These are phyloP conservation scores for Raphicerus campestris DNA, from an alignment of 2,113 vertebrate genomes.

Conservation along the genomic window DNA sequence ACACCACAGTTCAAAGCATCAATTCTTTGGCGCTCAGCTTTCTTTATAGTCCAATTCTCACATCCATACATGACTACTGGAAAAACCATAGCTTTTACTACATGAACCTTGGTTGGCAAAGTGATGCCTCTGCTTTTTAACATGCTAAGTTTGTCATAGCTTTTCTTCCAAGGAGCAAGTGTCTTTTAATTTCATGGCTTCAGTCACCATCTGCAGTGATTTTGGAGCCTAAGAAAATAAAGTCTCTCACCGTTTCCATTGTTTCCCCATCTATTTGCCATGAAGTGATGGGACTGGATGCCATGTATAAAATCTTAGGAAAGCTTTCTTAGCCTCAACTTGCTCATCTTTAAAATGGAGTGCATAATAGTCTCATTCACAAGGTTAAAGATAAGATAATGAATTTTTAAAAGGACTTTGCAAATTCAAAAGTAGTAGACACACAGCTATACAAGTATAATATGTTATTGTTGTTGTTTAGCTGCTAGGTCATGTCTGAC, in stretches of 20 bases:
- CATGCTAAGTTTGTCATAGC: neutral
- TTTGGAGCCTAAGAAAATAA: neutral
- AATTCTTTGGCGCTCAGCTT: neutral
- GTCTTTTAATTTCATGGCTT: neutral
- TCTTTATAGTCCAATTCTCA: neutral
- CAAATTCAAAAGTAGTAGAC: neutral
- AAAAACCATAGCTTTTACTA: neutral
- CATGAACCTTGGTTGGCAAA: neutral
- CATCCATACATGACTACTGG: neutral
- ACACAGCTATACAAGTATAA: neutral
- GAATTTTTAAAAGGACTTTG: neutral
- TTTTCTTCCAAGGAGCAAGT: neutral
- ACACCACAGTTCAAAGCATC: neutral
- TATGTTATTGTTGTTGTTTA: neutral
- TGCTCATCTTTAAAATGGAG: neutral
- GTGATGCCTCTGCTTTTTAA: neutral
- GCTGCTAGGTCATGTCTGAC: neutral
- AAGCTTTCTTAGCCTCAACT: neutral
- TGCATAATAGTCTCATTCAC: neutral
- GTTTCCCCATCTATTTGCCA: neutral
- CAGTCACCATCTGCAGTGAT: neutral
- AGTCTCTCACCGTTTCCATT: neutral
- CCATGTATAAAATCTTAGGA: neutral
- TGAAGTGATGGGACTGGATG: neutral
- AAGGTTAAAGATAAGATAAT: neutral